Conservation (phyloP, 2,888 invertebrate genomes). For the Acholoe squamosa region DNA sequence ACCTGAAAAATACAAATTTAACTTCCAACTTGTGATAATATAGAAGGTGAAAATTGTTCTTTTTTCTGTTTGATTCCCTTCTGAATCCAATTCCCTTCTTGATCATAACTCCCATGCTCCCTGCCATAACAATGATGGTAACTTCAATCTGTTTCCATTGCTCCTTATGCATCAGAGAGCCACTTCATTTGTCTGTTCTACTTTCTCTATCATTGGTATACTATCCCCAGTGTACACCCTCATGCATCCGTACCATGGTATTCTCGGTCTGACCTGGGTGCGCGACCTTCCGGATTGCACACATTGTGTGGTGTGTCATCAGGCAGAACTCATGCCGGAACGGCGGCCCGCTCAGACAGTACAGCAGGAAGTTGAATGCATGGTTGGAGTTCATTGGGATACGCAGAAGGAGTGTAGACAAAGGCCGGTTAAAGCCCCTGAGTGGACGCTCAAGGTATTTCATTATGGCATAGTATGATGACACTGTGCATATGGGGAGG, state of each 20-base stretch:
- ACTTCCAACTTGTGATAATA: no score
- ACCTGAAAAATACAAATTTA: no score
- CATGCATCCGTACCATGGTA: neutral
- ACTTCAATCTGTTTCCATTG: neutral
- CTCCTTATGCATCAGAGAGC: neutral
- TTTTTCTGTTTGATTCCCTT: no score
- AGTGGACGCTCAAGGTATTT: neutral
- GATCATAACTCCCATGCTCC: no score
- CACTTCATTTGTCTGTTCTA: neutral
- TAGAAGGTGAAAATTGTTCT: no score
- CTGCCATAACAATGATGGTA: no score
- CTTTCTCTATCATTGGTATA: conserved; percentile 45
- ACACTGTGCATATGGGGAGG: conserved; percentile 28
- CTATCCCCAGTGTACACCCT: neutral
- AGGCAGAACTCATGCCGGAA: conserved; percentile 38
- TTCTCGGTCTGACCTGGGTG: conserved; percentile 1
- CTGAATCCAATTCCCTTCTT: no score
- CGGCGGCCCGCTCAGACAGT: conserved; percentile 49
- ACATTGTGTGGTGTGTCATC: neutral
- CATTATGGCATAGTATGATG: conserved; percentile 22
- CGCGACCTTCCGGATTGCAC: conserved; percentile 30
- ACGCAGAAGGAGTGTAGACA: neutral
- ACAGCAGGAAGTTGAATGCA: conserved; percentile 27
- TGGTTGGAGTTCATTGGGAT: conserved; percentile 44
- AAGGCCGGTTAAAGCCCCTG: neutral